These are phyloP conservation scores for Arnoldichthys spilopterus DNA, from an alignment of 2,797 vertebrate species.

Conservation along the genomic window DNA sequence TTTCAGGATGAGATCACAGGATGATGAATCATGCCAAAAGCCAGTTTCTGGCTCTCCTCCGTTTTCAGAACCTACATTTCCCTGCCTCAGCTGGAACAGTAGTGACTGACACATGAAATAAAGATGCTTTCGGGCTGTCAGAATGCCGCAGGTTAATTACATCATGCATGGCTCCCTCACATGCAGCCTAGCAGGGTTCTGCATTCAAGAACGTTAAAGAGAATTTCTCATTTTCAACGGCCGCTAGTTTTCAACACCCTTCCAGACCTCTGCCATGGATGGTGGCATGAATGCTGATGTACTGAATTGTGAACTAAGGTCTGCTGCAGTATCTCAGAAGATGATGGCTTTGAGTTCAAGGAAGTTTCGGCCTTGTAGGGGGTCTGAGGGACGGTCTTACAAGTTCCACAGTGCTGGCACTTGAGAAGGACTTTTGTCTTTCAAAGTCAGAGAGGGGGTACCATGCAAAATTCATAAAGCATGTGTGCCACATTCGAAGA, in stretches of 20 bases:
- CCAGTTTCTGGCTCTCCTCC: conserved; percentile 30
- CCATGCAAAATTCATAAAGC: conserved; percentile 71
- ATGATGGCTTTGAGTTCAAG: conserved; percentile 17
- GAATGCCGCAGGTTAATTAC: conserved; percentile 49
- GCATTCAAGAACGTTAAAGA: conserved; percentile 46
- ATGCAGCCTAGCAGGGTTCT: conserved; percentile 53
- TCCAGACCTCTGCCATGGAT: conserved; percentile 2
- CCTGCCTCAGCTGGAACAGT: conserved; percentile 2
- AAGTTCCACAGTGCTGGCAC: conserved; percentile 62
- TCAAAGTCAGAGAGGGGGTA: conserved; percentile 59
- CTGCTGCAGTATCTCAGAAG: conserved; percentile 3
- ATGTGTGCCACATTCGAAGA: conserved; percentile 59
- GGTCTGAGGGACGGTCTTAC: conserved; percentile 63
- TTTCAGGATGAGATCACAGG: conserved; percentile 36
- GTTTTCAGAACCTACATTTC: conserved; percentile 30
- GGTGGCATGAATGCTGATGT: conserved; percentile 22
- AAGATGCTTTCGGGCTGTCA: conserved; percentile 39
- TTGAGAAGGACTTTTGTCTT: conserved; percentile 68
- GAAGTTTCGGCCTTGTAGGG: conserved; percentile 15
- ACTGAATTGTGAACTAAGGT: background rate
- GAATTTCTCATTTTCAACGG: conserved; percentile 52
- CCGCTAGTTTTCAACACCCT: conserved; percentile 38
- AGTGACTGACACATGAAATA: conserved; percentile 46
- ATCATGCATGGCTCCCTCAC: conserved; percentile 45
- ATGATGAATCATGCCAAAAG: conserved; percentile 25